Percentiles rank a stretch among this genome's conserved stretches.
phyloP scores from a whole-genome alignment of 2,797 vertebrate genomes.

The Lepidocolaptes lacrymiger region DNA sequence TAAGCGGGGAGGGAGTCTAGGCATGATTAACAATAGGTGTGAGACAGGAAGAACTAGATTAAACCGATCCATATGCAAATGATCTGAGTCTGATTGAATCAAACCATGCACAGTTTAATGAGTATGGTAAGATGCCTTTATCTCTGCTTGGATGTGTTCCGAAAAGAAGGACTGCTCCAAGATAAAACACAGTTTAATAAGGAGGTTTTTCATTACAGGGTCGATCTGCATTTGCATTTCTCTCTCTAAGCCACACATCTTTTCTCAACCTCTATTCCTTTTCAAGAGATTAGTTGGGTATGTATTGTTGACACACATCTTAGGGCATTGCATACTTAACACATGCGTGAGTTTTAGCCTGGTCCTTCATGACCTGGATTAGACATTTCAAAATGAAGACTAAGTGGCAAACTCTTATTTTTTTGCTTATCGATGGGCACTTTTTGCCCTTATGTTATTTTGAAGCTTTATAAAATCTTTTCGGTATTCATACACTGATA shows the following conservation, averaged over 20 bases:
- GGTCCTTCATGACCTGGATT: conserved; percentile 9
- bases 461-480: conserved; percentile 20
- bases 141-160: conserved; percentile 76
- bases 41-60: conserved; percentile 79
- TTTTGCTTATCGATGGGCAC: background rate
- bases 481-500: background rate
- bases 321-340: conserved; percentile 52
- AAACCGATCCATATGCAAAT: conserved; percentile 83
- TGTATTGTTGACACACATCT: conserved; percentile 66
- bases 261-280: conserved; percentile 36
- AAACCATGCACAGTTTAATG: conserved; percentile 79
- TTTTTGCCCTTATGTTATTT: conserved; percentile 28
- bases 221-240: conserved; percentile 74
- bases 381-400: conserved; percentile 5
- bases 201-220: conserved; percentile 76
- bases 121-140: conserved; percentile 78
- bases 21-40: conserved; percentile 81
- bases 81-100: conserved; percentile 78
- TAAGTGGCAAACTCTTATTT: background rate
- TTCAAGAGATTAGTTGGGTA: conserved; percentile 60
- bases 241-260: conserved; percentile 40
- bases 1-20: conserved; percentile 25
- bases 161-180: conserved; percentile 73
- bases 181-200: conserved; percentile 81
- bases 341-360: background rate